Base-by-base conservation (phyloP, 2,113 vertebrate species). In the Columba janthina region DNA sequence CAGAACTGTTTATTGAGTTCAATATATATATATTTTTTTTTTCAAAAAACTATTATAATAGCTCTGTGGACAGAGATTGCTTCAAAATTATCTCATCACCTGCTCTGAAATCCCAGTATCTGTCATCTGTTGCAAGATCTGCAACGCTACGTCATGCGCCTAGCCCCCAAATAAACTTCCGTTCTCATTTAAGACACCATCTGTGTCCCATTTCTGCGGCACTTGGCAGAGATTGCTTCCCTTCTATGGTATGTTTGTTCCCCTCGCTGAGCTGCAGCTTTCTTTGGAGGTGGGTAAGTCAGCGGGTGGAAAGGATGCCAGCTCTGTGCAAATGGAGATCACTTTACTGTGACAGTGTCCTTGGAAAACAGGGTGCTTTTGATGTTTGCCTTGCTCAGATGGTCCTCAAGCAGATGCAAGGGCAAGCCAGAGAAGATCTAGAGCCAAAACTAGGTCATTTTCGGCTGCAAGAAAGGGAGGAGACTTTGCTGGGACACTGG, bases 91-190 rank as follows among this genome's bases (percentile, higher is more conserved):
- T 67, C 65, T 91, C 69, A 31, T 91, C 71, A 60, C n/a, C 70
- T 0, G 0, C 93, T 72, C 85, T 71, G 48, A 79, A 42, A 62
- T 51, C 44, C 67, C 8, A 2, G n/a, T 19, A 60, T 40, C 95
- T 95, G 44, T 93, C 92, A 82, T 89, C 91, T 80, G 88, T 14
- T 26, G 77, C 84, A 42, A 70, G 93, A 89, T 92, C 96, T 44
- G 92, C 88, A 91, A 34, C 0, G 2, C 77, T 3, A 92, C 95
- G 81, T 96, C 95, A 87, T 11, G 1, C 14, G 0, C 80, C 42
- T 89, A 89, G 85, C 96, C 94, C 92, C 94, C 88, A 71, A 61
- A 96, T 95, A 97, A 93, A 96, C 94, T 97, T 96, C 97, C 75
- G 61, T 86, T 97, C 95, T 57, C 32, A 1, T 85, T 90, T 36